Base-by-base conservation (phyloP, 2,113 vertebrate species). In the Brachirus orientalis region DNA sequence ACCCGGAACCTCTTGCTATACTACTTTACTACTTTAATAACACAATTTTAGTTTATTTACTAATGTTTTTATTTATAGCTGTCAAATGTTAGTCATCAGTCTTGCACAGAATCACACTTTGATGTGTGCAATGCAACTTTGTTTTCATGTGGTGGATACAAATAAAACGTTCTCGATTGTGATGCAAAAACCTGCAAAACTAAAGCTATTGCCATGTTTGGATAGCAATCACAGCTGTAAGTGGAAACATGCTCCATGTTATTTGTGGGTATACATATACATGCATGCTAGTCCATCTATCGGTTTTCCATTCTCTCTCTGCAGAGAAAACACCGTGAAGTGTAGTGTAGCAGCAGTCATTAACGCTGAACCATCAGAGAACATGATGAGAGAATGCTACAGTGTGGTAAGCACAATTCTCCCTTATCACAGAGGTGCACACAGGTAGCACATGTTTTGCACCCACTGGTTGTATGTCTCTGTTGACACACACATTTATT, bases 261-360 rank as follows among this genome's bases (percentile, higher is more conserved):
- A 11, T 50, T 6, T 8, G 12, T 6, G 20, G 6, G n/a, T 57
- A 45, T 53, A 20, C 63, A 11, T n/a, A 10, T 48, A 20, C 37
- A 33, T 50, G 18, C 60, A 51, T 44, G 53, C 41, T n/a, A 46
- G 60, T 64, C 66, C 28, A 36, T 37, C 11, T 69, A 64, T 69
- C 51, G 52, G 19, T 62, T 55, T 69, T 58, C 14, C 47, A 48
- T 63, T 40, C n/a, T 59, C 6, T 57, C 19, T 17, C 59, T 22
- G 33, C 35, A 53, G 46, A 59, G 59, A 54, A 46, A 52, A 10
- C 52, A 63, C 55, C 51, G 57, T 62, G 45, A 20, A 38, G 7
- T 51, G 14, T 20, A 38, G 7, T 51, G 14, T 20, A 18, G 61
- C 50, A 43, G 46, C 45, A 45, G 22, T 43, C 36, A 63, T 44